Evolutionary conservation across 1,140 invertebrate genomes (phyloP).

Genomic region (Euura lappo): DNA sequence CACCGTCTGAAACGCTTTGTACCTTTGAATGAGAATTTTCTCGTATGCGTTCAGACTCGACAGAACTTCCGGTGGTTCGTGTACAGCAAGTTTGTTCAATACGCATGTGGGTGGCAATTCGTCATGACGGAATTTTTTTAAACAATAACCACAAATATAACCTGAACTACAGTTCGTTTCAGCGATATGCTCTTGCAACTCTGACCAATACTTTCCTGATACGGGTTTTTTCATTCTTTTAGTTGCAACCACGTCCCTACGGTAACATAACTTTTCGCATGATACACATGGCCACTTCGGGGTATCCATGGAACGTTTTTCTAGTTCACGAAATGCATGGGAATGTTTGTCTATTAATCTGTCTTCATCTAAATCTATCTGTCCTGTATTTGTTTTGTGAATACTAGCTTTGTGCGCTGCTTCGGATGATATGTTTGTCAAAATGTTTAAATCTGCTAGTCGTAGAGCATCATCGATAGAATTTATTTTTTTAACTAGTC

Average conservation of each 20-base stretch:
- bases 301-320: no score
- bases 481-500: background rate
- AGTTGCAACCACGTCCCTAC: no score
- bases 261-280: no score
- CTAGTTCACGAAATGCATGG: background rate
- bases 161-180: no score
- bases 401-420: background rate
- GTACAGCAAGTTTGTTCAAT: background rate
- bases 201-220: no score
- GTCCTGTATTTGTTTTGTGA: background rate
- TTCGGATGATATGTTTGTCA: background rate
- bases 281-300: no score
- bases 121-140: background rate
- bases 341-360: background rate
- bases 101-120: background rate
- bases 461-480: background rate
- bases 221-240: no score
- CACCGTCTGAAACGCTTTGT: slow-evolving; percentile 17
- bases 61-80: slow-evolving; percentile 1
- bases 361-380: background rate
- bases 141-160: no score
- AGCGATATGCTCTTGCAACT: no score
- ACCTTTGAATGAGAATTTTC: slow-evolving; percentile 22
- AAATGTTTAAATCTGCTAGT: background rate
- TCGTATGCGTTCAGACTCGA: slow-evolving; percentile 15